Conservation (phyloP, 2,888 invertebrate species). For the Pristionchus exspectatus region DNA sequence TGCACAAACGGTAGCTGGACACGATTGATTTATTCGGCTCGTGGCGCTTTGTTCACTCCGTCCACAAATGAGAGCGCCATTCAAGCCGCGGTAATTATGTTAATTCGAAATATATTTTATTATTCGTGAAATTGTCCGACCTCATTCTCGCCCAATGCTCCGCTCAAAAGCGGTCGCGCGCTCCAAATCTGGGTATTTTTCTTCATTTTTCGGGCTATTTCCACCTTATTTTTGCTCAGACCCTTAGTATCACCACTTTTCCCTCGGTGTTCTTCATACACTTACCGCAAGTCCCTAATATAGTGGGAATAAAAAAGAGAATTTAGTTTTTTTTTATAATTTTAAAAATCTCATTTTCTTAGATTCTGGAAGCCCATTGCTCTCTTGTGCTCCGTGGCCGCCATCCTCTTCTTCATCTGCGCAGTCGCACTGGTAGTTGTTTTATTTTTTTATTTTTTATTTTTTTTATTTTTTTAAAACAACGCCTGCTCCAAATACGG, state of each 20-base stretch:
- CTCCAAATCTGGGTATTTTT: slow-evolving; percentile 20
- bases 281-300: too few species aligned
- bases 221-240: neutral
- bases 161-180: slow-evolving; percentile 8
- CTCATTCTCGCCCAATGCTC: slow-evolving; percentile 9
- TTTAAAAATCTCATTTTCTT: too few species aligned
- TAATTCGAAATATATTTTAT: neutral
- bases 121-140: neutral
- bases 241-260: neutral
- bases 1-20: neutral
- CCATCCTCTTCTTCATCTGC: slow-evolving; percentile 49
- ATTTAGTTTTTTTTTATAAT: too few species aligned
- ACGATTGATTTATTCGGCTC: neutral
- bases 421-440: slow-evolving; percentile 29
- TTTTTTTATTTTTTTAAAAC: neutral
- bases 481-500: neutral
- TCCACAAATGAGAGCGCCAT: neutral
- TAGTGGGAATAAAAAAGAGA: too few species aligned
- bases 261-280: too few species aligned
- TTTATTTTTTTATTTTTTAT: neutral
- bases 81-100: neutral
- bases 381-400: slow-evolving; percentile 40
- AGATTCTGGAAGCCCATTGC: slow-evolving; percentile 54
- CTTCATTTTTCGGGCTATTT: neutral
- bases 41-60: neutral